These are phyloP conservation scores for Aromia moschata DNA, from an alignment of 2,888 invertebrate genomes.

Conservation along the genomic window DNA sequence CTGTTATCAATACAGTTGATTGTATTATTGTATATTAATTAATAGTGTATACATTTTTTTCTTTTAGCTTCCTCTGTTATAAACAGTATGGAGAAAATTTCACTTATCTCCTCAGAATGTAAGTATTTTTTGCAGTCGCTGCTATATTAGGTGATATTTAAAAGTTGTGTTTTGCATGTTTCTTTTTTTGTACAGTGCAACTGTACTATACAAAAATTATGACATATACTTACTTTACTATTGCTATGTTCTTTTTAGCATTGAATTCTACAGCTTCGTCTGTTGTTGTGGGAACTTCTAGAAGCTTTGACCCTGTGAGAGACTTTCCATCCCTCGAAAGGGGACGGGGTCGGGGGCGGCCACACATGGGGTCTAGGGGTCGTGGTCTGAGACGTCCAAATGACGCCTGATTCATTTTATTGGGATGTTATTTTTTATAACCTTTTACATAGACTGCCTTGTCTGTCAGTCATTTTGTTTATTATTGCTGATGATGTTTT, in stretches of 20 bases:
- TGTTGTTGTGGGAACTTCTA: too few species aligned
- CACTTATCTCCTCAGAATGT: conserved; percentile 11
- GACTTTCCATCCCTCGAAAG: conserved; percentile 36
- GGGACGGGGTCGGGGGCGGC: conserved; percentile 12
- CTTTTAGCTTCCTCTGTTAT: conserved; percentile 24
- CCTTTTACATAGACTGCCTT: too few species aligned
- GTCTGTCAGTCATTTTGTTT: too few species aligned
- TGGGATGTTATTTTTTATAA: too few species aligned
- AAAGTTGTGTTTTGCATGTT: neutral
- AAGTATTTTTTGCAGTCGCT: neutral
- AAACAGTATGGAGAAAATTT: conserved; percentile 9
- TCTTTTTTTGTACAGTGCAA: neutral
- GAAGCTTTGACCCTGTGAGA: neutral
- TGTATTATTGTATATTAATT: too few species aligned
- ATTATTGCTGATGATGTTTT: too few species aligned
- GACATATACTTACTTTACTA: too few species aligned
- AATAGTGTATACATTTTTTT: too few species aligned
- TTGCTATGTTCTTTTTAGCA: conserved; percentile 1
- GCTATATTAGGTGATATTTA: neutral
- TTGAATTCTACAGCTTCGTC: too few species aligned
- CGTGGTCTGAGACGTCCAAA: conserved; percentile 14
- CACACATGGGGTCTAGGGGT: neutral
- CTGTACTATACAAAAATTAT: too few species aligned
- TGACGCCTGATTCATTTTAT: too few species aligned
- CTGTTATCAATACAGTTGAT: too few species aligned